Conservation (phyloP, 2,113 vertebrate genomes). For the Perca schrenkii region DNA sequence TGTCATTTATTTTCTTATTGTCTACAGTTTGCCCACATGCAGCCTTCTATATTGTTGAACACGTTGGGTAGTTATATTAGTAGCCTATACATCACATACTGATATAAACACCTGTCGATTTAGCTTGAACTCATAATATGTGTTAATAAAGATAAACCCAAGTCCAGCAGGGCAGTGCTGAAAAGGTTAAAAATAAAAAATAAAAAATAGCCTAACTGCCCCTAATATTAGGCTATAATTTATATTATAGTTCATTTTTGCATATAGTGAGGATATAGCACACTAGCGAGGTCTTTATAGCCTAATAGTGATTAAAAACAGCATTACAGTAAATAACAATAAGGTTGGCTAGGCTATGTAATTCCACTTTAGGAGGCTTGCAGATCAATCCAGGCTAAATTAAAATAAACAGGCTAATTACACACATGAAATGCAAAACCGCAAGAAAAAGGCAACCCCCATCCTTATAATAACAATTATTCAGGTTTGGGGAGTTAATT, state of each 20-base stretch:
- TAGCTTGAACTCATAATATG: too few species aligned
- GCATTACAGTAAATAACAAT: not conserved
- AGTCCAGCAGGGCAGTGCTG: too few species aligned
- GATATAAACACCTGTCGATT: not conserved
- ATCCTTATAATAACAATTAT: not conserved
- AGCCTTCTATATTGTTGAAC: not conserved
- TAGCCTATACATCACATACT: too few species aligned
- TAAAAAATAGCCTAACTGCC: not conserved
- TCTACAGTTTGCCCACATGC: not conserved
- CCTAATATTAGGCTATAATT: too few species aligned
- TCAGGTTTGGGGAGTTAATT: not conserved
- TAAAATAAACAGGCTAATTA: not conserved
- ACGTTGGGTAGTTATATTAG: too few species aligned
- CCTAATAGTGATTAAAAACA: not conserved
- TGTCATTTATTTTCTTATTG: not conserved
- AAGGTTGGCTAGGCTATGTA: not conserved
- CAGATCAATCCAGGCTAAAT: not conserved
- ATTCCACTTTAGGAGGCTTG: not conserved
- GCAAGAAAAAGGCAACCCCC: fast-evolving
- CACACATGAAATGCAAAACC: not conserved
- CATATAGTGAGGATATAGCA: too few species aligned
- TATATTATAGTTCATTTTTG: too few species aligned
- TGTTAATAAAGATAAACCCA: not conserved
- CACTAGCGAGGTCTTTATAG: too few species aligned
- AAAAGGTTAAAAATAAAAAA: not conserved